phyloP scores from a whole-genome alignment of 2,113 vertebrate species.

The Cacatua alba region DNA sequence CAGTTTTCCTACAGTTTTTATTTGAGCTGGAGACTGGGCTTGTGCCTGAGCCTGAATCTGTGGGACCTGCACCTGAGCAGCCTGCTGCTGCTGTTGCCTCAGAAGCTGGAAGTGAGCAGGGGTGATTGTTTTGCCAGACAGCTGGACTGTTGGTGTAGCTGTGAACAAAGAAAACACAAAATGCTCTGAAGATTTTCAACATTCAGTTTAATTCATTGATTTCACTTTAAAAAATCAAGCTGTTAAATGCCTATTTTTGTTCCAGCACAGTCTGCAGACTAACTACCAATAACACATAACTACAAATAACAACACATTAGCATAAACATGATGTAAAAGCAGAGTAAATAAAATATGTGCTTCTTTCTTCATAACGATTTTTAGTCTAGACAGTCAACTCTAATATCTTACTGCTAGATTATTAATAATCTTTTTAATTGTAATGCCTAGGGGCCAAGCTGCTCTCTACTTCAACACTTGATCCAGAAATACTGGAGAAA shows the following conservation, averaged over 20 bases:
- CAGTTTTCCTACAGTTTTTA: conserved; percentile 84
- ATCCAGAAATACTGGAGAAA: background rate
- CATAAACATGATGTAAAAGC: background rate
- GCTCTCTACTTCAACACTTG: background rate
- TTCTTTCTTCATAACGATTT: background rate
- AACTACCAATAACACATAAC: background rate
- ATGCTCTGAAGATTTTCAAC: background rate
- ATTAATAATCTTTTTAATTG: background rate
- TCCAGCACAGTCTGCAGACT: background rate
- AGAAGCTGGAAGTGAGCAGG: conserved; percentile 89
- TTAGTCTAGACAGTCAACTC: background rate
- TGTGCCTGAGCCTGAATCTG: conserved; percentile 75
- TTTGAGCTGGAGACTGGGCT: conserved; percentile 82
- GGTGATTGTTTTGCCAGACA: conserved; percentile 82
- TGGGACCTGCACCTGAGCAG: conserved; percentile 75
- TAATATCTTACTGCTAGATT: background rate
- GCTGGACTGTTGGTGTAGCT: conserved; percentile 81
- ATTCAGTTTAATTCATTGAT: background rate
- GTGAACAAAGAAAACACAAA: background rate
- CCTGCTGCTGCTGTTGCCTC: conserved; percentile 84
- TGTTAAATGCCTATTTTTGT: background rate
- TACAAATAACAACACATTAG: background rate
- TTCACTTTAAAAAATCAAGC: background rate
- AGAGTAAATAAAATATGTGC: background rate
- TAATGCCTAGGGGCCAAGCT: background rate